Percentiles rank a stretch among this genome's conserved stretches.
Conservation (phyloP, 2,797 vertebrate genomes). For the Diceros bicornis region DNA sequence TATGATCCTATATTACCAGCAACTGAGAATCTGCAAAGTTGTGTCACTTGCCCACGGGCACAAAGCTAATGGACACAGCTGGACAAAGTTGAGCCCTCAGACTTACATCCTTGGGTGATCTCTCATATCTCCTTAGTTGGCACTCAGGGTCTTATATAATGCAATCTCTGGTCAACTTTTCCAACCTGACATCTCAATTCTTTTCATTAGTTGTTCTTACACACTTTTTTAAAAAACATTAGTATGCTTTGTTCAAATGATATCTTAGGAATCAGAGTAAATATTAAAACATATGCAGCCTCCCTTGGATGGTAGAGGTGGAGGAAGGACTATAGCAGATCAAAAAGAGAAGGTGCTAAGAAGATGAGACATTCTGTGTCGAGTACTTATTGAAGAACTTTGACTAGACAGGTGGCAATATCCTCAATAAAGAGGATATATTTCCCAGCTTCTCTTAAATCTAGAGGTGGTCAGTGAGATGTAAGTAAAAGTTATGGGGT, state of each 20-base stretch:
- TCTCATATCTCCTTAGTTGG: background rate
- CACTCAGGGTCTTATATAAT: background rate
- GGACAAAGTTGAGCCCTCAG: background rate
- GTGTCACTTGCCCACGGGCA: background rate
- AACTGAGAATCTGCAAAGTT: background rate
- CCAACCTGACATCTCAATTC: background rate
- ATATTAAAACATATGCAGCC: background rate
- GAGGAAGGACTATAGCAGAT: background rate
- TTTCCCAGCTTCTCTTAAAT: conserved; percentile 10
- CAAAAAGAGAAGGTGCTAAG: background rate
- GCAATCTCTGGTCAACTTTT: background rate
- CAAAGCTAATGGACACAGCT: background rate
- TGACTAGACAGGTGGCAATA: background rate
- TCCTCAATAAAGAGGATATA: background rate
- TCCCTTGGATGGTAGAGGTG: background rate
- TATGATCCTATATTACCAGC: background rate
- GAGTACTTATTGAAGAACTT: background rate
- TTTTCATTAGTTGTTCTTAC: background rate
- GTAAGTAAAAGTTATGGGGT: background rate
- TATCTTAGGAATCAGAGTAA: background rate
- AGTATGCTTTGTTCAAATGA: background rate
- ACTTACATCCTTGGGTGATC: background rate
- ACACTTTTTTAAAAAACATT: background rate
- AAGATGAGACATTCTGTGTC: background rate
- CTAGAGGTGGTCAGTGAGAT: background rate